Conservation (phyloP, 2,888 invertebrate species). For the Lithosia quadra region DNA sequence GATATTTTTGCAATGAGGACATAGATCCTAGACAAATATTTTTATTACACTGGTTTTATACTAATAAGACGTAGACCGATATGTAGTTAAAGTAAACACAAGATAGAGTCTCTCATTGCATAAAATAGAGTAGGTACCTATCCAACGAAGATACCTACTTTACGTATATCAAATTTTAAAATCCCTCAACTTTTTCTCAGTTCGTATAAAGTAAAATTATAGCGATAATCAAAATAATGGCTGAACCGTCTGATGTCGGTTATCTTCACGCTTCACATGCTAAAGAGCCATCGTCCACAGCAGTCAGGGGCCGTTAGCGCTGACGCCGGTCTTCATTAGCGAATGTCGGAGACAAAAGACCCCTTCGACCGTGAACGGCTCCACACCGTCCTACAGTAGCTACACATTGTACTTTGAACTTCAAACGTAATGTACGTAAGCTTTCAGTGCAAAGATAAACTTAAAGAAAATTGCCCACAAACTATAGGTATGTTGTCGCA, state of each 20-base stretch:
- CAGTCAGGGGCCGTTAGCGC: conserved; percentile 17
- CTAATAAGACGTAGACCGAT: no score
- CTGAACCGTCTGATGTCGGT: conserved; percentile 16
- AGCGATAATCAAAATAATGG: neutral
- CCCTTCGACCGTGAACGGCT: conserved; percentile 35
- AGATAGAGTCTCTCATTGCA: no score
- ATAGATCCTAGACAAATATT: conserved; percentile 3
- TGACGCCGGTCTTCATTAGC: conserved; percentile 47
- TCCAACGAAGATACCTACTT: no score
- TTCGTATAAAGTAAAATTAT: neutral
- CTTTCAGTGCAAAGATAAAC: neutral
- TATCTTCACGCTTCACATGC: conserved; percentile 26
- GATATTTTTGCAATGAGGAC: neutral
- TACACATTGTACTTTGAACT: neutral
- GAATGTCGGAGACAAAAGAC: conserved; percentile 39
- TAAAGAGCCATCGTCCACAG: conserved; percentile 22
- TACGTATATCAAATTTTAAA: no score
- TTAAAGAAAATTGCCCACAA: neutral
- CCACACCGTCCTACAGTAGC: conserved; percentile 10
- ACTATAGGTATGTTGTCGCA: no score
- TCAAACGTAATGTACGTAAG: neutral
- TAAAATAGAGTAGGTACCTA: no score
- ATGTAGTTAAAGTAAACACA: no score
- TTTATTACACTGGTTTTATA: neutral
- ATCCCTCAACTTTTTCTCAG: no score